Percentiles rank a stretch among this genome's conserved stretches.
Evolutionary conservation across 2,888 invertebrate genomes (phyloP).

Genomic region (Sphaerophoria taeniata): DNA sequence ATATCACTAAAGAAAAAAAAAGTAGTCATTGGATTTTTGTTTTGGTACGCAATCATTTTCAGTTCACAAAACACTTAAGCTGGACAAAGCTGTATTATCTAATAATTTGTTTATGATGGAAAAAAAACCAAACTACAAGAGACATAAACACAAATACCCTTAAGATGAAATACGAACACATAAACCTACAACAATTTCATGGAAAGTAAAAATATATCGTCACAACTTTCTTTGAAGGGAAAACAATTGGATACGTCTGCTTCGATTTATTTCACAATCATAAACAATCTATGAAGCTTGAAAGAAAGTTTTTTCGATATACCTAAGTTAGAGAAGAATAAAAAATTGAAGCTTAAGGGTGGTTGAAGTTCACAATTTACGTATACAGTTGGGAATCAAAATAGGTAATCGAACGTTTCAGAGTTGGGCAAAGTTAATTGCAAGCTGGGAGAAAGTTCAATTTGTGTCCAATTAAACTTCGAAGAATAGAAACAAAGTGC

Average conservation of each 20-base stretch:
- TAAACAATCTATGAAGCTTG: slow-evolving; percentile 24
- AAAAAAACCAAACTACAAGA: neutral
- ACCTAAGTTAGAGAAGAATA: slow-evolving; percentile 45
- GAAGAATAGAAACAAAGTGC: too few species aligned
- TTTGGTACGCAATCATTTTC: too few species aligned
- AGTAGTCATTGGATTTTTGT: too few species aligned
- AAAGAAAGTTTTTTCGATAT: slow-evolving; percentile 28
- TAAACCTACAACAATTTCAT: neutral
- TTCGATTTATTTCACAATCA: slow-evolving; percentile 38
- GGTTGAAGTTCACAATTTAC: neutral
- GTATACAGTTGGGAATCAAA: neutral
- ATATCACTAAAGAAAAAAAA: too few species aligned
- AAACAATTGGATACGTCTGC: slow-evolving; percentile 31
- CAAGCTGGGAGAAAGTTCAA: too few species aligned
- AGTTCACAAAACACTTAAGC: too few species aligned
- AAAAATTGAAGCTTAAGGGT: slow-evolving; percentile 35
- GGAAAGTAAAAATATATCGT: neutral
- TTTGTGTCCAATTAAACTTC: too few species aligned
- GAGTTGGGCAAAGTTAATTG: neutral
- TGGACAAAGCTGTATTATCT: neutral
- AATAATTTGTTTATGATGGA: neutral
- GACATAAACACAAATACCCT: too few species aligned
- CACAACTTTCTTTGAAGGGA: neutral
- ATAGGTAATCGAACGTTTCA: neutral
- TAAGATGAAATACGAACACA: neutral